A percentile compares a stretch with the other conserved stretches of the same genome.
Evolutionary conservation across 2,797 vertebrate species (phyloP).

Genomic region (Scarus forsteni): DNA sequence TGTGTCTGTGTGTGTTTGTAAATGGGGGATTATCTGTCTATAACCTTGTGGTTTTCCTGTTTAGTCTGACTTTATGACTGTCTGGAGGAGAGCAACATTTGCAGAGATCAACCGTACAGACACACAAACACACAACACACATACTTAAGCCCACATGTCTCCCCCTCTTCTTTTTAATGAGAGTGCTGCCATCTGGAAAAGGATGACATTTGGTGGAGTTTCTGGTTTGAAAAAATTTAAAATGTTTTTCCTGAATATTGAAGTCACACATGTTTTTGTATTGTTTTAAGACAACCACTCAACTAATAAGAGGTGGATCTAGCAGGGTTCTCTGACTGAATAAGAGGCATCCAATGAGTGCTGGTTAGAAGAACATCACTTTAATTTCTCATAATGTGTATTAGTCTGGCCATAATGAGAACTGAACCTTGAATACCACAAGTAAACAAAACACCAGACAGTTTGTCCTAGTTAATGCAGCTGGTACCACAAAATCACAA

Average conservation of each 20-base stretch:
- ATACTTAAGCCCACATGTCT: conserved; percentile 7
- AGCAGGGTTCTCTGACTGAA: too few relatives aligned
- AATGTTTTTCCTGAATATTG: not conserved
- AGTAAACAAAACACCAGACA: too few relatives aligned
- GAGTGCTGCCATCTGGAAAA: conserved; percentile 42
- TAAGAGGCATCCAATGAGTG: too few relatives aligned
- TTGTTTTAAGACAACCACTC: too few relatives aligned
- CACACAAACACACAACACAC: conserved; percentile 12
- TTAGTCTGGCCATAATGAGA: too few relatives aligned
- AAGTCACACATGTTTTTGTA: too few relatives aligned
- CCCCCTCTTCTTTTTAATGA: not conserved
- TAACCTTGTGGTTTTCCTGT: conserved; percentile 76
- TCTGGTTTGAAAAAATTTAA: conserved; percentile 17
- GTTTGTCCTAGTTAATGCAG: too few relatives aligned
- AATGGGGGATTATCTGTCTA: conserved; percentile 64
- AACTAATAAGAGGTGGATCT: too few relatives aligned
- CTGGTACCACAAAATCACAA: too few relatives aligned
- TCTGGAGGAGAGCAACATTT: conserved; percentile 67
- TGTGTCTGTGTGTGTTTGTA: conserved; percentile 22
- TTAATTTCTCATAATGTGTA: too few relatives aligned
- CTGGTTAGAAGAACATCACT: too few relatives aligned
- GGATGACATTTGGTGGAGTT: conserved; percentile 11
- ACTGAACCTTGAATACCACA: too few relatives aligned
- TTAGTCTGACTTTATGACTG: conserved; percentile 78
- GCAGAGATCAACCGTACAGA: conserved; percentile 25